Conservation (phyloP, 1,140 invertebrate genomes). For the Drosophila arizonae region DNA sequence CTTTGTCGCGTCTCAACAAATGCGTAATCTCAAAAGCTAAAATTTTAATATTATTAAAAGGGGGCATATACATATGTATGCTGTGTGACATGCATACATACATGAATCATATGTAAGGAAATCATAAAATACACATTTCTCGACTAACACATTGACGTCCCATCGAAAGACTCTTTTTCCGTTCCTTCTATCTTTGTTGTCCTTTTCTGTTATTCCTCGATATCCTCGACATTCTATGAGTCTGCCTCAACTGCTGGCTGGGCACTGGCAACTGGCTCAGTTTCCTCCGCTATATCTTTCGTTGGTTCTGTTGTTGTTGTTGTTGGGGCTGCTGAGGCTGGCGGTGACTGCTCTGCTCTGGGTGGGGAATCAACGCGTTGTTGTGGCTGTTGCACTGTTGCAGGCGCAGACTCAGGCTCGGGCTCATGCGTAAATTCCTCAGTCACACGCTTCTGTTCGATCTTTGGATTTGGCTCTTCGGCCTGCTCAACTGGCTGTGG, state of each 20-base stretch:
- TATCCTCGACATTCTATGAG: slow-evolving; percentile 41
- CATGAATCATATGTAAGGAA: slow-evolving; percentile 35
- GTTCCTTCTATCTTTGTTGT: not conserved
- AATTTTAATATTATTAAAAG: slow-evolving; percentile 23
- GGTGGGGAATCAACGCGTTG: not conserved
- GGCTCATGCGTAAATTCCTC: slow-evolving; percentile 31
- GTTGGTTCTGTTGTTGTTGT: slow-evolving; percentile 12
- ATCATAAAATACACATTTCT: slow-evolving; percentile 41
- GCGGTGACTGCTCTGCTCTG: slow-evolving; percentile 4
- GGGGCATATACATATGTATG: slow-evolving; percentile 11
- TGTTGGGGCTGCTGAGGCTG: slow-evolving; percentile 9
- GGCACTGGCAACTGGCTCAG: slow-evolving; percentile 29
- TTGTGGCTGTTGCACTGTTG: slow-evolving; percentile 1
- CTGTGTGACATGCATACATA: not conserved
- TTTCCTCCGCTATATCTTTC: slow-evolving; percentile 8
- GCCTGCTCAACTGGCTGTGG: slow-evolving; percentile 11
- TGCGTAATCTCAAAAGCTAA: slow-evolving; percentile 47
- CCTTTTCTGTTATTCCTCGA: too few relatives aligned
- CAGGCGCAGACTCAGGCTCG: slow-evolving; percentile 22
- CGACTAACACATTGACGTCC: slow-evolving; percentile 14
- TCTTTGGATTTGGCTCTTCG: slow-evolving; percentile 19
- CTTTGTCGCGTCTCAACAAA: slow-evolving; percentile 29
- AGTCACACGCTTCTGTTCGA: not conserved
- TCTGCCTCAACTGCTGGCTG: slow-evolving; percentile 25
- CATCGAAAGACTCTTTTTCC: not conserved